Base-by-base conservation (phyloP, 2,797 vertebrate genomes). In the Anguilla obscura region DNA sequence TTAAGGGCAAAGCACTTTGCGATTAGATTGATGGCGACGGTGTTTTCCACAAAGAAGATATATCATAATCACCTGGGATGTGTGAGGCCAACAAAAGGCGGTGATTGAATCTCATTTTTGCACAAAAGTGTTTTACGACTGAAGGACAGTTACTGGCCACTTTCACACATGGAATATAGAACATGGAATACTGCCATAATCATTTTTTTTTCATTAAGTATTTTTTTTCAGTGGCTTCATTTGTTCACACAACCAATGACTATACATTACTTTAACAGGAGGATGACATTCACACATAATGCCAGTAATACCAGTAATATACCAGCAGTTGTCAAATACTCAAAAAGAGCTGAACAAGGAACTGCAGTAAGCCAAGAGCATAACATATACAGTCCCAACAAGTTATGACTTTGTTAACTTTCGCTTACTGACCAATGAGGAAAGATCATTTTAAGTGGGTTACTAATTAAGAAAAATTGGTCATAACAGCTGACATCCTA, bases 11-110 rank as follows among this genome's bases (percentile, higher is more conserved):
- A 69, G 63, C 63, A 69, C 63, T 69, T 69, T 69, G 18, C n/a
- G 6, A 69, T 69, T n/a, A 69, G 63, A 69, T 69, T 69, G n/a
- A 69, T 69, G 63, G 63, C n/a, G 63, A 69, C 27, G 63, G 63
- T 69, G 63, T 27, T 69, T 27, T 69, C 63, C 7, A 4, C 63
- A 27, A 69, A 69, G 24, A 69, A 69, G 63, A 69, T 69, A 69
- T 8, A 69, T 69, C 63, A 69, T 27, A 27, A 69, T 69, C 63
- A 69, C n/a, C 0, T n/a, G 27, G 63, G 24, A n/a, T 7, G 24
- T 69, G 63, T 24, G n/a, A n/a, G 63, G 63, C 63, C 24, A 27
- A n/a, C 63, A 69, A 69, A 69, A 69, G n/a, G 24, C n/a, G 27
- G 63, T 7, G 24, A 69, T 7, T 69, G 4, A 69, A 69, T 69